Evolutionary conservation across 2,797 vertebrate genomes (phyloP), one percentile per base, ranked within the genome.

Genomic region (Tauraco hartlaubi): DNA sequence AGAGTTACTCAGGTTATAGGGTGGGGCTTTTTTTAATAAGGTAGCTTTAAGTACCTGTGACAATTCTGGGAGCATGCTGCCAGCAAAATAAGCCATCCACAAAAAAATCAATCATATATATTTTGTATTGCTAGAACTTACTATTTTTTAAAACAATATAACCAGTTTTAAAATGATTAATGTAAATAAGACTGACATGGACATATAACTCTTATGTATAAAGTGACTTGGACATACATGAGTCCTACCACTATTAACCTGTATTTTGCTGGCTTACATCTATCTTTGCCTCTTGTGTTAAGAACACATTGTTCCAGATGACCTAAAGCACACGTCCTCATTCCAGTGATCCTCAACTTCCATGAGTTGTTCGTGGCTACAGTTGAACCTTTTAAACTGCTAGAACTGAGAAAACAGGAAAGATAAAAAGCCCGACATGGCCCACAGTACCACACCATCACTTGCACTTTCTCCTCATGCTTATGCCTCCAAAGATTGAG

Each of bases 401-500:
- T 61, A 67, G 61, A 94, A 80, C 37, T 75, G 61, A 75, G 61
- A 90, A 91, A 82, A 94, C 68, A 90, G 85, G 88, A 92, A 96
- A 90, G 79, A 92, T 33, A 67, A 35, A 35, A 84, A 88, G 61
- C 64, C 61, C 0, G 0, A 19, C 13, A n/a, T 83, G 66, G n/a
- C 61, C 46, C 11, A 4, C 33, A 35, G 39, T 59, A 61, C 43
- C 28, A 51, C 51, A 78, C 6, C 64, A 81, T 68, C 88, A 94
- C 95, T 97, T 95, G 56, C 93, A 88, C 93, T 96, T 96, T 95
- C 88, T 90, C 88, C 62, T 83, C 49, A 33, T 82, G 63, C 37
- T 85, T 41, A 63, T 21, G 64, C 31, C 54, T 91, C 29, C 43
- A 52, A 44, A 89, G 86, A 87, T 15, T 84, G 62, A 94, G 51